Evolutionary conservation across 2,797 vertebrate genomes (phyloP).

Genomic region (Bradypodion pumilum): DNA sequence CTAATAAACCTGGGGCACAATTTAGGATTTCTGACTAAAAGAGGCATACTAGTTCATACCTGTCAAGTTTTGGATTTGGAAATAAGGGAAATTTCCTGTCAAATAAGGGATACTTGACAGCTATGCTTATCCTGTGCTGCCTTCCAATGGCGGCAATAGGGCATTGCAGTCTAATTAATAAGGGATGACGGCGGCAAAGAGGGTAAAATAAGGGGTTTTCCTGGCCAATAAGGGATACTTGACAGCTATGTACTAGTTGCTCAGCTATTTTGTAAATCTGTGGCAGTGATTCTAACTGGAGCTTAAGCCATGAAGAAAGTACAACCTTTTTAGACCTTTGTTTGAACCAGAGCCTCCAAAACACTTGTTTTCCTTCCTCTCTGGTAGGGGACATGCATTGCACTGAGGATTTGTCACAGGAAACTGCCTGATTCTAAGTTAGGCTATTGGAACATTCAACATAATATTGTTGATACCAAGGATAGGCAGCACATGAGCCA

Average conservation of each 20-base stretch:
- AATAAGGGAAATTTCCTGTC: too few species aligned
- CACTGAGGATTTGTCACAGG: not conserved
- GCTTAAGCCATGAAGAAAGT: not conserved
- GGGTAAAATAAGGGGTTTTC: too few species aligned
- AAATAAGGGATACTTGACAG: too few species aligned
- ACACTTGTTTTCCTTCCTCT: not conserved
- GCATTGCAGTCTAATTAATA: too few species aligned
- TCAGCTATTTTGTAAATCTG: not conserved
- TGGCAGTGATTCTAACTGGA: not conserved
- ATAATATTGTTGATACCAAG: not conserved
- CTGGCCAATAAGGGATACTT: too few species aligned
- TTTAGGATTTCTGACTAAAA: constrained; percentile 3
- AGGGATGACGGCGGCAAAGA: too few species aligned
- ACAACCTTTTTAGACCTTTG: not conserved
- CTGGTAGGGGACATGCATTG: not conserved
- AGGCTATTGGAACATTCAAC: not conserved
- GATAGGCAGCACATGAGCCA: not conserved
- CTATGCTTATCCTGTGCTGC: too few species aligned
- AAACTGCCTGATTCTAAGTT: not conserved
- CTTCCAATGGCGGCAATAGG: too few species aligned
- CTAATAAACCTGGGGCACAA: not conserved
- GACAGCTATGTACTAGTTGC: not conserved
- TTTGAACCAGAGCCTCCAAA: not conserved
- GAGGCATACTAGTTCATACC: not conserved
- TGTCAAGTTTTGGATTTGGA: too few species aligned